Base-by-base conservation (phyloP, 2,888 invertebrate genomes). In the Xylota segnis region DNA sequence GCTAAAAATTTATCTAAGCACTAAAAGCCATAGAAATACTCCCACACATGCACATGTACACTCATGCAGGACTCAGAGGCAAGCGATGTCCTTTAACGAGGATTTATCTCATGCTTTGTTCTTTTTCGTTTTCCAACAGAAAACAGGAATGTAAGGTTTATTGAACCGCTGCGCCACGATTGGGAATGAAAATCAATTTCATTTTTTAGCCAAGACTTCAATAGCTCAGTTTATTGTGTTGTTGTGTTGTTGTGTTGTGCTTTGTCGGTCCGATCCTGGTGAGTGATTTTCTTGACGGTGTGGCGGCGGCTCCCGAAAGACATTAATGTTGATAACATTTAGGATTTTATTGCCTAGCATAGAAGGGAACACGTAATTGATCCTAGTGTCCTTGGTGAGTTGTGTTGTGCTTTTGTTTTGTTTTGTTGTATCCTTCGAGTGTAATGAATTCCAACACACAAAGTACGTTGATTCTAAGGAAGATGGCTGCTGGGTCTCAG, bases 321-420 rank as follows among this genome's bases (percentile, higher is more conserved):
- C 71, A 66, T 84, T 84, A 74, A 54, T 65, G 63, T 61, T 66
- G 70, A 66, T 72, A 56, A 66, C 47, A 68, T 72, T 78, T 47
- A 58, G 6, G 52, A 43, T 66, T 86, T 81, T 81, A 86, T 86
- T 65, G 70, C 71, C 83, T 63, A 79, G 61, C 58, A 40, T 47
- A 9, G 58, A 34, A 34, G 34, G 34, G 47, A 16, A 63, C 63
- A 59, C 66, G 59, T 72, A 72, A 79, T 79, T 72, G 79, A 79
- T 72, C 65, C 65, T 9, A 16, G 27, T 34, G 32, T 37, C 58
- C 54, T 63, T 63, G 50, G 54, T 61, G 56, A 29, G 27, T 50
- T 76, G 52, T 47, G 10, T 12, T 9, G 27, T 37, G 47, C 16
- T 43, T 66, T 59, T 52, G 43, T 66, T 66, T 59, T 52, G 43